These are phyloP conservation scores for Rhea pennata DNA, from an alignment of 2,113 vertebrate genomes.

Conservation along the genomic window DNA sequence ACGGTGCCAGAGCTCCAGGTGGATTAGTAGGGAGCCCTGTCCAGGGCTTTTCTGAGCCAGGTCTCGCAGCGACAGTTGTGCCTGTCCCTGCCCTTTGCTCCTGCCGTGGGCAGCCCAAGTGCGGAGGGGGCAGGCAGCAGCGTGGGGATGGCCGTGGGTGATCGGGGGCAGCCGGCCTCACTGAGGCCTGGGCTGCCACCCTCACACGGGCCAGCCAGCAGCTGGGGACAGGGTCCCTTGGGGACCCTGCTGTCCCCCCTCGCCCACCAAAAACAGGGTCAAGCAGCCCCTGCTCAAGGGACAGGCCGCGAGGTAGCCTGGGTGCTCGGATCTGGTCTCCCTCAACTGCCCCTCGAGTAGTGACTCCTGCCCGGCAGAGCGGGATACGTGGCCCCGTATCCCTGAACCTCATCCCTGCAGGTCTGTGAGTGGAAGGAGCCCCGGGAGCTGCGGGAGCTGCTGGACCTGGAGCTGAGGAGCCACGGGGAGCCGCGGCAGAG, in stretches of 20 bases:
- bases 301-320: neutral
- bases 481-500: conserved; percentile 70
- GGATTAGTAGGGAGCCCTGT: too few species aligned
- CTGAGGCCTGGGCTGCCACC: too few species aligned
- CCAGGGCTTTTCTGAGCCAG: too few species aligned
- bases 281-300: neutral
- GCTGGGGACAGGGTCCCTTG: neutral
- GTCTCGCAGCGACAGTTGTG: too few species aligned
- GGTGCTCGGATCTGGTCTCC: neutral
- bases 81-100: neutral
- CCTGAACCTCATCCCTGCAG: conserved; percentile 31
- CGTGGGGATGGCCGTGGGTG: too few species aligned
- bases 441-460: conserved; percentile 74
- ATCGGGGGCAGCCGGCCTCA: too few species aligned
- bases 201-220: neutral
- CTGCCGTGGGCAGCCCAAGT: neutral
- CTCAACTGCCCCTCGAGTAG: neutral
- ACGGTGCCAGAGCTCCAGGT: neutral
- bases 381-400: neutral
- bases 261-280: neutral
- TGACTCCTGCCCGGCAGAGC: neutral
- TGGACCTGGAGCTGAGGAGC: conserved; percentile 82
- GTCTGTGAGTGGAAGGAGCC: conserved; percentile 91
- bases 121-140: too few species aligned
- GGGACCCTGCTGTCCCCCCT: neutral